Evolutionary conservation across 1,140 invertebrate species (phyloP), one percentile per base, ranked within the genome.

Genomic region (Drosophila virilis): DNA sequence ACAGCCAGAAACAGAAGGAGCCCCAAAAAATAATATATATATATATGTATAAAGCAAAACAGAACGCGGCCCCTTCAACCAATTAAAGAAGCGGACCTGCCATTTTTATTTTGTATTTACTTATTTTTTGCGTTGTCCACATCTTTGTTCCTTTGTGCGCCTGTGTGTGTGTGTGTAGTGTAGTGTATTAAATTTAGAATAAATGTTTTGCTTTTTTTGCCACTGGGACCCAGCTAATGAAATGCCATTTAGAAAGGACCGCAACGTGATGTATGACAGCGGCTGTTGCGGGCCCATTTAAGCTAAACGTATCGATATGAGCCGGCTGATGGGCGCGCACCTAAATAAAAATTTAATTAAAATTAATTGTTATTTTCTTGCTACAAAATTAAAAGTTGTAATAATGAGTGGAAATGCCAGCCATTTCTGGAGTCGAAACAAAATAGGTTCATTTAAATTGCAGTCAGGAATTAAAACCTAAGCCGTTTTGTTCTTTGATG

Each of bases 131-230:
- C 43, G 33, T 72, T 28, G 8, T 61, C 48, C 55, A 50, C 15
- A 46, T 52, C 46, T 73, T 69, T 51, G 46, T 55, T 71, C 45
- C 37, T 64, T 72, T 62, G 38, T 72, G n/a, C 10, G 9, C 6
- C 12, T 46, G 22, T 60, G 51, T 75, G 59, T 38, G 50, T 62
- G 60, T 61, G 60, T 52, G 70, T n/a, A n/a, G n/a, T 70, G 50
- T 65, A 67, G 80, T 80, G 66, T 88, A 79, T 88, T 88, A 79
- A 88, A 88, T 74, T 86, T 88, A 83, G 79, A 86, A 82, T 83
- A 86, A 86, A 86, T 86, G 83, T 79, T 83, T 83, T 83, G 70
- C 74, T 70, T 80, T 73, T 67, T 38, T 50, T 67, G 38, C 61
- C 33, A 51, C 35, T 38, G 70, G 59, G 60, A 57, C 22, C 55